These are phyloP conservation scores for Mastomys coucha DNA, from an alignment of 2,113 vertebrate species.

Conservation along the genomic window DNA sequence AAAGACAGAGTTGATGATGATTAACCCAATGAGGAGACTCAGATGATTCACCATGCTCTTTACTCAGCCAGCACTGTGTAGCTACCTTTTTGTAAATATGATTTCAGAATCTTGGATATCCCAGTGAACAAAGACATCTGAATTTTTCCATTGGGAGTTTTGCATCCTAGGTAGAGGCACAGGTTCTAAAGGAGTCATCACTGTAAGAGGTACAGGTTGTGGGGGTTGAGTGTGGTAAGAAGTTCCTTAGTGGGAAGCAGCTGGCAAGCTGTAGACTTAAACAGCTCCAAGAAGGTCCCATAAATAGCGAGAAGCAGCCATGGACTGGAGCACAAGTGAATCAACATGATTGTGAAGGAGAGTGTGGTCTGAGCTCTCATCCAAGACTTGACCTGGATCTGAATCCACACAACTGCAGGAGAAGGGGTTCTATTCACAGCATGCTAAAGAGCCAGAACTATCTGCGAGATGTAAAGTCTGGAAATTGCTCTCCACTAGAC, in stretches of 20 bases:
- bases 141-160: background rate
- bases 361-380: background rate
- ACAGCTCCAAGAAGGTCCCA: background rate
- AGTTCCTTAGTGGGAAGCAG: background rate
- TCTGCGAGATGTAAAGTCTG: background rate
- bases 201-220: background rate
- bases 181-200: background rate
- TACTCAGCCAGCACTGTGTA: background rate
- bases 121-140: background rate
- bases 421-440: background rate
- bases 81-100: background rate
- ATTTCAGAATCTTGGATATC: background rate
- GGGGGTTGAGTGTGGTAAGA: background rate
- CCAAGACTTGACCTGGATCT: background rate
- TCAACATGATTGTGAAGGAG: background rate
- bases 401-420: background rate
- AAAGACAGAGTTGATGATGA: background rate
- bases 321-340: background rate
- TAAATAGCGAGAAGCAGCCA: background rate
- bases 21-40: background rate
- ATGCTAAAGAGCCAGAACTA: background rate
- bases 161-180: background rate
- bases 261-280: background rate
- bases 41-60: conserved; percentile 30
- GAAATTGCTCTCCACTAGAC: background rate